Conservation (phyloP, 2,113 vertebrate genomes). For the Ochotona curzoniae region DNA sequence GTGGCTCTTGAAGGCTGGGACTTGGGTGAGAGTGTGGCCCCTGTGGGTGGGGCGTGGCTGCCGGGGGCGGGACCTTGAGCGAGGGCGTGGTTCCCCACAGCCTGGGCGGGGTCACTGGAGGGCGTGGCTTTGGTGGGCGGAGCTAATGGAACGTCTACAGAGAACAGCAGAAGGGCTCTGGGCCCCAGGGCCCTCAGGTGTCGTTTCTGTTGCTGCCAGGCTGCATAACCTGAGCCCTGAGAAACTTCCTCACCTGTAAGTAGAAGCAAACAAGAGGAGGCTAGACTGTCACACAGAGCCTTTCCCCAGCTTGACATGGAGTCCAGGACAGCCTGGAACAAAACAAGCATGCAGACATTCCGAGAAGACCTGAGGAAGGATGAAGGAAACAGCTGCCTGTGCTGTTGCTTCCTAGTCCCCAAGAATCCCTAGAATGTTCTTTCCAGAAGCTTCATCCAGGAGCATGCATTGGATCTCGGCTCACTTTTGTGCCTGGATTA, state of each 20-base stretch:
- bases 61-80: no score
- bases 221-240: background rate
- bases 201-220: no score
- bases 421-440: background rate
- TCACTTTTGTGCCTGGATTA: background rate
- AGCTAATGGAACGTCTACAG: background rate
- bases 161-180: background rate
- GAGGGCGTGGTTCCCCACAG: no score
- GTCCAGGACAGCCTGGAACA: background rate
- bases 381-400: background rate
- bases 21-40: no score
- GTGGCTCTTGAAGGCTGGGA: no score
- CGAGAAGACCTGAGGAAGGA: background rate
- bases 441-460: conserved; percentile 45
- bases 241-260: background rate
- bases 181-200: no score
- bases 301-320: background rate
- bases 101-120: no score
- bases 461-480: background rate
- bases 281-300: background rate
- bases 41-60: no score
- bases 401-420: background rate
- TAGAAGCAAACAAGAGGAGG: background rate
- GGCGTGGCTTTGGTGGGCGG: background rate
- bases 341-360: background rate